A percentile compares a stretch with the other conserved stretches of the same genome.
These are phyloP conservation scores for Drosophila malerkotliana DNA, from an alignment of 1,140 invertebrate genomes.

Conservation along the genomic window DNA sequence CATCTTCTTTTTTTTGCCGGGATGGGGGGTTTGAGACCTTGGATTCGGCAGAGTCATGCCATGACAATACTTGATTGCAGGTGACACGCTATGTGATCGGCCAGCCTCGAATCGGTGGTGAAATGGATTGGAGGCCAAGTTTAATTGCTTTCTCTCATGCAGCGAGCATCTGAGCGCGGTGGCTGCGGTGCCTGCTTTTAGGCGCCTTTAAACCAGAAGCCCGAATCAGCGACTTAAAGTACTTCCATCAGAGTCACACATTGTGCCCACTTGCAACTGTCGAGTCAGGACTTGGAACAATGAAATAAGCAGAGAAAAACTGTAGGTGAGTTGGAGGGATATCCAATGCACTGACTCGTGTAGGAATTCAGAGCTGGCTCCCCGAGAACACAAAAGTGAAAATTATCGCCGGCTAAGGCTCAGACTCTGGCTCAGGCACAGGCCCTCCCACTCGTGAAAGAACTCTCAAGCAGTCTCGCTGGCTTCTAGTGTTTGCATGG, in stretches of 20 bases:
- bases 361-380: slow-evolving; percentile 50
- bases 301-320: slow-evolving; percentile 20
- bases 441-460: slow-evolving; percentile 12
- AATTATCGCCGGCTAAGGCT: slow-evolving; percentile 64
- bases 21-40: neutral
- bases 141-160: slow-evolving; percentile 81
- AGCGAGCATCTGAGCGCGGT: slow-evolving; percentile 55
- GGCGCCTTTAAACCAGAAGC: slow-evolving; percentile 40
- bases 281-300: slow-evolving; percentile 19
- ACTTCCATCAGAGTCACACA: neutral
- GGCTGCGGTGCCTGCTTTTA: slow-evolving; percentile 60
- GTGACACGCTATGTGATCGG: slow-evolving; percentile 51
- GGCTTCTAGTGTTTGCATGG: slow-evolving; percentile 69
- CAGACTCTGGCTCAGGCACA: neutral
- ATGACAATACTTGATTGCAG: slow-evolving; percentile 77
- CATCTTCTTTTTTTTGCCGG: slow-evolving; percentile 29
- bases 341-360: slow-evolving; percentile 11
- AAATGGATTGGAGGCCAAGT: slow-evolving; percentile 50
- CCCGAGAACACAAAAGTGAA: slow-evolving; percentile 58
- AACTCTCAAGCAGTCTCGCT: slow-evolving; percentile 42
- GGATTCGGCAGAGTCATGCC: slow-evolving; percentile 63
- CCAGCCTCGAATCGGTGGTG: slow-evolving; percentile 30
- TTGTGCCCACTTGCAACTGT: neutral
- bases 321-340: slow-evolving; percentile 5
- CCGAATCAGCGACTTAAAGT: neutral